Base-by-base conservation (phyloP, 2,113 vertebrate genomes). In the Ariopsis seemanni region DNA sequence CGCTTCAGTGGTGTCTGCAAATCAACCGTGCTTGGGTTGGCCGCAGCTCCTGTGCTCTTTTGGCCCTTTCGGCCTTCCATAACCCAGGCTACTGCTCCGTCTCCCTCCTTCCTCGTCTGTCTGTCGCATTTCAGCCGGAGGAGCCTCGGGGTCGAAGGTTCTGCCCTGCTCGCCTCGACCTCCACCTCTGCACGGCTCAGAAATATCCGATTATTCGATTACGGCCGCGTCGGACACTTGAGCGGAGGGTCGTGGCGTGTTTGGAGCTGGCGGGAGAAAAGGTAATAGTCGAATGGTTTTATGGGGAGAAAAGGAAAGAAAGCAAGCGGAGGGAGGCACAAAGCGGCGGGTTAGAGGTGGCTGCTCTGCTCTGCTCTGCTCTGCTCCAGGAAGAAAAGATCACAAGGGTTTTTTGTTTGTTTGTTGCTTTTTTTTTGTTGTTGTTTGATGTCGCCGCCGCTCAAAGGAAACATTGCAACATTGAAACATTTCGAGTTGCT, bases 81-180 rank as follows among this genome's bases (percentile, higher is more conserved):
- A 89, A 87, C 87, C 86, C 34, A 71, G 89, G 85, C 89, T 84
- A n/a, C 71, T 53, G 89, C 79, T 88, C 87, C 77, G 82, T 85
- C 89, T 89, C 87, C 87, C 87, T 88, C 87, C 87, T 91, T 88
- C 86, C 86, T 90, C 87, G 84, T 90, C 90, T 89, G 91, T 92
- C 92, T 90, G 91, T 92, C 92, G 92, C 93, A 92, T 90, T 92
- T 92, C 90, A 86, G 90, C 86, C 92, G 91, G 89, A 93, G 91
- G 90, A 92, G 93, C 94, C 94, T 94, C 80, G 92, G 90, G 96
- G 95, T 96, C 96, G 95, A 94, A 96, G 95, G 95, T 96, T 95
- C 94, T 95, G 95, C 95, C 95, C 96, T 93, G 92, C 91, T 90
- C 85, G 90, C 92, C 90, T 91, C 94, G 89, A 91, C 91, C 93